These are phyloP conservation scores for Archilochus colubris DNA, from an alignment of 2,113 vertebrate species.

Conservation along the genomic window DNA sequence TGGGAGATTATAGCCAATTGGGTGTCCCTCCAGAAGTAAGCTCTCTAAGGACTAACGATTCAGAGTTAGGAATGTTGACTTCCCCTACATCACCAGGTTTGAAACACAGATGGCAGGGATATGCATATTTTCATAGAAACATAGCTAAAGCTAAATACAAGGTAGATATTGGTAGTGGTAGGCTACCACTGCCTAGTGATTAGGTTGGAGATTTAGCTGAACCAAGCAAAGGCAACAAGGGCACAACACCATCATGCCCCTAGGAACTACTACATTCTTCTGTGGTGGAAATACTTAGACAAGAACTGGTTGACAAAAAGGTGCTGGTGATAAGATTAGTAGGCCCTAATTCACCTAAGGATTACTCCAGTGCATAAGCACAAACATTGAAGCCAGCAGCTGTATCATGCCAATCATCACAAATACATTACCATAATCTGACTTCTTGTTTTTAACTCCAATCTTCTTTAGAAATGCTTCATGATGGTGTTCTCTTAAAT, in stretches of 20 bases:
- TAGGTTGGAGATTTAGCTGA: not conserved
- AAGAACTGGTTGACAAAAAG: not conserved
- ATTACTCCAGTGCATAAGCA: not conserved
- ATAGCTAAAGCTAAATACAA: not conserved
- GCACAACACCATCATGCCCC: not conserved
- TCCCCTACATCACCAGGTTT: not conserved
- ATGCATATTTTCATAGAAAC: not conserved
- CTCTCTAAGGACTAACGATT: not conserved
- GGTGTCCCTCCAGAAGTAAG: not conserved
- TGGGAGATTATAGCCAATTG: not conserved
- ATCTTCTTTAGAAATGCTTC: not conserved
- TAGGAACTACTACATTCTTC: not conserved
- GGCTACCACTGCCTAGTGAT: not conserved
- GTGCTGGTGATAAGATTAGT: not conserved
- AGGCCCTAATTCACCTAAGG: not conserved
- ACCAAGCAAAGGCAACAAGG: not conserved
- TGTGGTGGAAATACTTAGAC: not conserved
- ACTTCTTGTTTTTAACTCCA: not conserved
- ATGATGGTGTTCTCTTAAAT: not conserved
- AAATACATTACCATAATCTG: not conserved
- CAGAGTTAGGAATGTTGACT: not conserved
- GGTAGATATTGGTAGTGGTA: not conserved
- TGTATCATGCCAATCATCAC: not conserved
- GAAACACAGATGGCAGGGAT: not conserved
- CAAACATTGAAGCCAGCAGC: not conserved